These are phyloP conservation scores for Chondrilla cf. caribensis DNA, from an alignment of 37 sponge, comb jelly and placozoan genomes.

Conservation along the genomic window DNA sequence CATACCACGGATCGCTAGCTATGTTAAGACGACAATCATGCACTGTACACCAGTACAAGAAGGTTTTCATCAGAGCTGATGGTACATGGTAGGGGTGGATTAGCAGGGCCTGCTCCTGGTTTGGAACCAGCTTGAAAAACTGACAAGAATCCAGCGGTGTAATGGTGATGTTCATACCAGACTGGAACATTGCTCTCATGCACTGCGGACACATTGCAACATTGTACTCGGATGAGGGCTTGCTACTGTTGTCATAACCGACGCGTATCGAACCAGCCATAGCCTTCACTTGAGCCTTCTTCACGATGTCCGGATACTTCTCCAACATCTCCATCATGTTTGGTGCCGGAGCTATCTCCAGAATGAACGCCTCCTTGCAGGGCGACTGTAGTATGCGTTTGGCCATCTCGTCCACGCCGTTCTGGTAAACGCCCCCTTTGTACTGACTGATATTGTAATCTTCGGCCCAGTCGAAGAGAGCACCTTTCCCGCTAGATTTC, in stretches of 20 bases:
- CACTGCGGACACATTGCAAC: conserved; percentile 58
- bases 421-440: conserved; percentile 53
- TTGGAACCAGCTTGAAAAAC: not conserved
- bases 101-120: not conserved
- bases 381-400: conserved; percentile 25
- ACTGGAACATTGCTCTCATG: conserved; percentile 32
- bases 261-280: conserved; percentile 70
- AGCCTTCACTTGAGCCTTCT: conserved; percentile 44
- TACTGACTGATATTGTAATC: conserved; percentile 59
- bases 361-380: conserved; percentile 38
- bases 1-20: not conserved
- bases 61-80: not conserved
- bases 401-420: conserved; percentile 64
- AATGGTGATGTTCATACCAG: conserved; percentile 56
- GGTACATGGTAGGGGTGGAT: not conserved
- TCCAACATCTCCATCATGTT: conserved; percentile 60
- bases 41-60: not conserved
- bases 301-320: conserved; percentile 44
- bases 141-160: conserved; percentile 78
- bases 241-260: conserved; percentile 50
- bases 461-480: not conserved
- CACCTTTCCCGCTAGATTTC: not conserved
- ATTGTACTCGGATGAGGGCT: conserved; percentile 66
- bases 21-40: not conserved
- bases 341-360: conserved; percentile 71